Base-by-base conservation (phyloP, 1,140 invertebrate species). In the Brachionus rubens region DNA sequence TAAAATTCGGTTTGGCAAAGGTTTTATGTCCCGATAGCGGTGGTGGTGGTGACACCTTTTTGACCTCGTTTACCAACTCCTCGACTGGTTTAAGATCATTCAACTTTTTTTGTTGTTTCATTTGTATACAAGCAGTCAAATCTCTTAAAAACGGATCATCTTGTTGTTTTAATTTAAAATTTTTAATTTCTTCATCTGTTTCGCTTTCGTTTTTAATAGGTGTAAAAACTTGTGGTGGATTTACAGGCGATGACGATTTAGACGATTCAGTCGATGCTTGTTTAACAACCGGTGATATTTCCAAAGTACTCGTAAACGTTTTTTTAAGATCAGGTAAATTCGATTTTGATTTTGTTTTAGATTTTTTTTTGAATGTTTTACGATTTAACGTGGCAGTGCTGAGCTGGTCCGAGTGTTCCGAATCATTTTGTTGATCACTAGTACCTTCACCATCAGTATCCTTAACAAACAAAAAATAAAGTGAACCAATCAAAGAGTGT, bases 51-150 rank as follows among this genome's bases (percentile, higher is more conserved):
- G n/a, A n/a, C n/a, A n/a, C n/a, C 19, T 41, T 65, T 24, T 10
- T 46, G 14, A 21, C 1, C 36, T 59, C 54, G 16, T n/a, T 36
- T 7, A 26, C 12, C 6, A 59, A 33, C 16, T 59, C 54, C 2
- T 14, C 36, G 4, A 30, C 54, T 59, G 54, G 54, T 16, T 40
- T 59, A 1, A 59, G 30, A 6, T 59, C 59, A 12, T 10, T 46
- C 24, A 65, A 12, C 9, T 48, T 72, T 50, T 72, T 48, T 72
- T 72, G 68, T 36, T 72, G 68, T 16, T 72, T 72, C 43, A 50
- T 2, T 33, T 72, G 68, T 19, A 72, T 72, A 21, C 68, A 50
- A 19, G 68, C 68, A 1, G 68, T 72, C 9, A 72, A 30, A 24
- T 72, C 68, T 48, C 50, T 48, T 10, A 72, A 28, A 50, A 72